phyloP scores from a whole-genome alignment of 2,888 invertebrate genomes.

The Punctoribates punctum region DNA sequence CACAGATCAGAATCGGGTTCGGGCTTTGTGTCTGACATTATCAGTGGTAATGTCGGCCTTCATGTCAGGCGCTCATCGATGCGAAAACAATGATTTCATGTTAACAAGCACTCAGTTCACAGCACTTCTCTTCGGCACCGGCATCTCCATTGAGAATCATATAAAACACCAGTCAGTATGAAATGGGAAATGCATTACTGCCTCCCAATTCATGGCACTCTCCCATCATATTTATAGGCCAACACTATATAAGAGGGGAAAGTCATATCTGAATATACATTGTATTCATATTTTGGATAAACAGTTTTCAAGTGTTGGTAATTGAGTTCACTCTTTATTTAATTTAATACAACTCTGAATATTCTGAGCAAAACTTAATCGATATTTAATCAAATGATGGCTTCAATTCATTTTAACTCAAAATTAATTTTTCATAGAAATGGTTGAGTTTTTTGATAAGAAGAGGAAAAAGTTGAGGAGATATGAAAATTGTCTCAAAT shows the following conservation, averaged over 20 bases:
- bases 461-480: too few species aligned
- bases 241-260: neutral
- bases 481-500: too few species aligned
- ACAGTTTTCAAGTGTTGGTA: too few species aligned
- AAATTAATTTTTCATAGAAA: too few species aligned
- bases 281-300: neutral
- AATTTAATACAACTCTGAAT: too few species aligned
- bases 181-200: conserved; percentile 26
- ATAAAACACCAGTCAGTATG: conserved; percentile 16
- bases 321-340: too few species aligned
- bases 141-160: neutral
- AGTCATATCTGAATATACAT: neutral
- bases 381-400: too few species aligned
- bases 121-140: neutral
- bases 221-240: conserved; percentile 24
- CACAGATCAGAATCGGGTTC: neutral
- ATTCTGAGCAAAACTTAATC: too few species aligned
- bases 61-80: conserved; percentile 15
- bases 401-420: too few species aligned
- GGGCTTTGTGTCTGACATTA: neutral
- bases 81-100: conserved; percentile 20
- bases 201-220: conserved; percentile 8
- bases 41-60: conserved; percentile 27
- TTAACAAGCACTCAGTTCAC: conserved; percentile 19
- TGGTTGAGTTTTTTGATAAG: too few species aligned